Conservation (phyloP, 2,113 vertebrate genomes). For the Chaetops frenatus region DNA sequence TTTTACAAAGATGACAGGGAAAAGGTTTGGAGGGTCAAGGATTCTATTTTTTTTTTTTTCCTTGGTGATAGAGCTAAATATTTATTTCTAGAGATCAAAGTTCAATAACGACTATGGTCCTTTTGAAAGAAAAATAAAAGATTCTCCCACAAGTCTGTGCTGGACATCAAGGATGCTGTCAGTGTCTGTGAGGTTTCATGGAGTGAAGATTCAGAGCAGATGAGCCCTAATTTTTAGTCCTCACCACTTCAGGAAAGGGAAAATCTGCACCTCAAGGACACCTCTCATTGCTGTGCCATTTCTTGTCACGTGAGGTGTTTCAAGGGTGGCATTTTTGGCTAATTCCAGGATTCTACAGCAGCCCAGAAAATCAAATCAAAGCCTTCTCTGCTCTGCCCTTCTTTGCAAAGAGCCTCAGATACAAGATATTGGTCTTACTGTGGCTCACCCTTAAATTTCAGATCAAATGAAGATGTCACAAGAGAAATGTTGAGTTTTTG, state of each 20-base stretch:
- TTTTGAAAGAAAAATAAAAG: neutral
- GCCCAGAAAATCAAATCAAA: neutral
- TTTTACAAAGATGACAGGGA: neutral
- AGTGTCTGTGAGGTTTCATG: neutral
- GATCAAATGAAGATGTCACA: neutral
- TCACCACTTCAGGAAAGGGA: neutral
- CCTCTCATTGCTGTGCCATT: neutral
- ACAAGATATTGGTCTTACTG: fast-evolving
- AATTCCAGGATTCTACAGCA: fast-evolving
- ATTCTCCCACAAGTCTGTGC: neutral
- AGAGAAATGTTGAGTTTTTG: neutral
- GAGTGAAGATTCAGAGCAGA: neutral
- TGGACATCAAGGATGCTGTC: fast-evolving
- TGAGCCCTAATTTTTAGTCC: neutral
- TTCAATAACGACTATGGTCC: neutral
- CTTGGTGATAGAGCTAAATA: neutral
- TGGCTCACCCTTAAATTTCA: neutral
- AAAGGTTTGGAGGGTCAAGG: neutral
- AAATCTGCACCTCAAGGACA: neutral
- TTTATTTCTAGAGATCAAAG: neutral
- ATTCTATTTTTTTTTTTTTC: neutral
- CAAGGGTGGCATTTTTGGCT: neutral
- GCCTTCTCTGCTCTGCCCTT: neutral
- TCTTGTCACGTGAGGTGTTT: fast-evolving
- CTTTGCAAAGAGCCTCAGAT: neutral